Conservation (phyloP, 2,113 vertebrate genomes). For the Phycodurus eques region DNA sequence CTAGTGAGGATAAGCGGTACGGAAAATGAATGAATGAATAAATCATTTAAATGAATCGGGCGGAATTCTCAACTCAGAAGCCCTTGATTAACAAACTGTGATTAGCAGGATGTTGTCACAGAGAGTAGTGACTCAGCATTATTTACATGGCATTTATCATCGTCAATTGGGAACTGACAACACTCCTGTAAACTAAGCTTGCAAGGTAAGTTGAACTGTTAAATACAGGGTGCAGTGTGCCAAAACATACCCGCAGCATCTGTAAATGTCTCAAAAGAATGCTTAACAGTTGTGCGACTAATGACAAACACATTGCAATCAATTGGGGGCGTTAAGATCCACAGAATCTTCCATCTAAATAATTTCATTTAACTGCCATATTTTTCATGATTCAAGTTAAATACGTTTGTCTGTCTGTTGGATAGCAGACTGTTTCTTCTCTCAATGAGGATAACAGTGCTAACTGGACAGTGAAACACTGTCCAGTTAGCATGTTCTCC, state of each 20-base stretch:
- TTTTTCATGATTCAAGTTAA: too few species aligned
- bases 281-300: not conserved
- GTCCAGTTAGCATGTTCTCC: too few species aligned
- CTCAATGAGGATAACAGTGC: too few species aligned
- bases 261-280: constrained; percentile 19
- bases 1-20: too few species aligned
- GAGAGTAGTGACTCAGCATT: constrained; percentile 1
- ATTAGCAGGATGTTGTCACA: not conserved
- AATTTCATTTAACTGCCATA: too few species aligned
- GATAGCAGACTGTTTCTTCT: too few species aligned
- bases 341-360: too few species aligned
- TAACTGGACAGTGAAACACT: too few species aligned
- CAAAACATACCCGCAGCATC: constrained; percentile 38
- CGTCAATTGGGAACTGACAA: constrained; percentile 15
- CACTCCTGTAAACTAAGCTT: constrained; percentile 33
- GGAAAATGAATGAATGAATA: too few species aligned
- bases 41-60: not conserved
- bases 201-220: constrained; percentile 20
- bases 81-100: not conserved
- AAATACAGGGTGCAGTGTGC: constrained; percentile 10
- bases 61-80: not conserved
- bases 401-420: too few species aligned
- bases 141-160: not conserved
- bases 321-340: too few species aligned
- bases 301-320: not conserved